These are phyloP conservation scores for Carassius auratus DNA, from an alignment of 2,113 vertebrate genomes.

Conservation along the genomic window DNA sequence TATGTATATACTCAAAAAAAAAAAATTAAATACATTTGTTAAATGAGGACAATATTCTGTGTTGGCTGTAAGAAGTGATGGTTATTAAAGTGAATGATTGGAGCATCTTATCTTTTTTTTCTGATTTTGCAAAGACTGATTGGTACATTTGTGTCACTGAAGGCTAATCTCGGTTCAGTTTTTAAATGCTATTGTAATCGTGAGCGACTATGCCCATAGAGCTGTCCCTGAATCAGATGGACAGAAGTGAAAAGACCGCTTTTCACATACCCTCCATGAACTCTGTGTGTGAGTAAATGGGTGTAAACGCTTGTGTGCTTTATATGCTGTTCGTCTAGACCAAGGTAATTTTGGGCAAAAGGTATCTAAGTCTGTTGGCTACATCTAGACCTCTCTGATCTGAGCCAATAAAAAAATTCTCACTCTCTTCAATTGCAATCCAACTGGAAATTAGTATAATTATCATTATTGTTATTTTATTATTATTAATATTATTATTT, in stretches of 20 bases:
- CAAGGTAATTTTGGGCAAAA: slow-evolving; percentile 69
- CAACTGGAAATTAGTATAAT: slow-evolving; percentile 70
- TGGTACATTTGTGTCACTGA: slow-evolving; percentile 4
- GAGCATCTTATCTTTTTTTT: background rate
- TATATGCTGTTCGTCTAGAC: slow-evolving; percentile 12
- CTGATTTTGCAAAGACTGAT: slow-evolving; percentile 27
- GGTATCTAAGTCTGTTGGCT: slow-evolving; percentile 73
- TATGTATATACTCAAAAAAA: slow-evolving; percentile 66
- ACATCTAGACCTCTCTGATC: slow-evolving; percentile 71
- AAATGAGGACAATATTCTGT: slow-evolving; percentile 66
- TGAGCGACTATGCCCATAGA: slow-evolving; percentile 8
- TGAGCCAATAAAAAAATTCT: slow-evolving; percentile 71
- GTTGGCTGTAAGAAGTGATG: slow-evolving; percentile 37
- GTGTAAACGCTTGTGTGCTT: slow-evolving; percentile 34
- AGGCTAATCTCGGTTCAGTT: slow-evolving; percentile 35
- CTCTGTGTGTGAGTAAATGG: slow-evolving; percentile 44
- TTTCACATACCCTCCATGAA: slow-evolving; percentile 53
- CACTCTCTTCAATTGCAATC: slow-evolving; percentile 75
- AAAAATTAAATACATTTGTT: slow-evolving; percentile 66
- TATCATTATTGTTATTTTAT: slow-evolving; percentile 46
- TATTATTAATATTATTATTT: slow-evolving; percentile 61
- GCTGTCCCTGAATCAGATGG: slow-evolving; percentile 10
- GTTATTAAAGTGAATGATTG: slow-evolving; percentile 20
- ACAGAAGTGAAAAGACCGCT: slow-evolving; percentile 20
- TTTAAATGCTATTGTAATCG: background rate